Base-by-base conservation (phyloP, 2,113 vertebrate species). In the Toxotes chatareus region DNA sequence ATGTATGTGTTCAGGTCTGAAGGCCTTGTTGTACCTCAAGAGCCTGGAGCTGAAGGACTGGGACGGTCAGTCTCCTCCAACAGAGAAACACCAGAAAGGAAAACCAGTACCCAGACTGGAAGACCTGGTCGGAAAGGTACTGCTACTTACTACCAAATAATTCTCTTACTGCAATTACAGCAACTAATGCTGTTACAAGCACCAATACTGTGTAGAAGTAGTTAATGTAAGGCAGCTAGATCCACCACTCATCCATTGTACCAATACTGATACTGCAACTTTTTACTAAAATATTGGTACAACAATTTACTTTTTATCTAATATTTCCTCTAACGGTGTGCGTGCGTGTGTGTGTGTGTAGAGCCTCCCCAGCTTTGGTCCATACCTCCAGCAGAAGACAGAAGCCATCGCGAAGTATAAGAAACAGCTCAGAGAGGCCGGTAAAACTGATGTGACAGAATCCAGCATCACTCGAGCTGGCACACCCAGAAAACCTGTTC, bases 51-150 rank as follows among this genome's bases (percentile, higher is more conserved):
- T 97, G 14, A 76, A 90, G 7, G 94, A 94, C 73, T 98, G 97
- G 97, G 90, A 97, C 1, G 97, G 97, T 10, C 97, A 98, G 92
- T 97, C 97, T 78, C 97, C 97, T 71, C 94, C 95, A 17, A 97
- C 96, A 14, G 36, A 88, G 68, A 61, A 85, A 64, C 98, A 98
- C 76, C 98, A 98, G 92, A 98, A 95, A 85, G 98, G 97, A 82
- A 99, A 98, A 86, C 95, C 96, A 10, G 84, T 97, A 31, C 96
- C 95, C 34, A 88, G 64, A 21, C 83, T 98, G 47, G 87, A 93
- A 78, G 96, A 96, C 4, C 91, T 98, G 49, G 69, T 91, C 2
- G 96, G 96, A 86, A 94, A 97, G 97, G 97, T 99, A 95, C 61
- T 23, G 3, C 90, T 21, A 19, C 7, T 38, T 65, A 14, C 42